These are phyloP conservation scores for Lophura nycthemera DNA, from an alignment of 2,113 vertebrate genomes.

Conservation along the genomic window DNA sequence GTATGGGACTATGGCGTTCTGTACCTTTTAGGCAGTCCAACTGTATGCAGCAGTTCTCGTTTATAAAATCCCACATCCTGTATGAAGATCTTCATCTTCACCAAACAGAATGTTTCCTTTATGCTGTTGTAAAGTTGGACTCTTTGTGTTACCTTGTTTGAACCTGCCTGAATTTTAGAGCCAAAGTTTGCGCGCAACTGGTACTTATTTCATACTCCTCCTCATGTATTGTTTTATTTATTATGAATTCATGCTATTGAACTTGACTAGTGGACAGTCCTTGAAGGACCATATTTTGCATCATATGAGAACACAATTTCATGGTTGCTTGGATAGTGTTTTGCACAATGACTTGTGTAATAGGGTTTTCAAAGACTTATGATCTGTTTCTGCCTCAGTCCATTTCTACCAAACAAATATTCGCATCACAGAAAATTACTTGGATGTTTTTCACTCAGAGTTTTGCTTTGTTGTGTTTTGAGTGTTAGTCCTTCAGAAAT, in stretches of 20 bases:
- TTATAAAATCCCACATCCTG: neutral
- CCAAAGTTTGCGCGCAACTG: neutral
- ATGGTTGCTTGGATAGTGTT: neutral
- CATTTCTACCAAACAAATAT: neutral
- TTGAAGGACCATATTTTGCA: neutral
- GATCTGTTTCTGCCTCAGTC: conserved; percentile 1
- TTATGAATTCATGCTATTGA: neutral
- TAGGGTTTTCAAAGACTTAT: neutral
- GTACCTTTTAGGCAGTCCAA: neutral
- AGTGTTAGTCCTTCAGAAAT: neutral
- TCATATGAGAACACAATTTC: neutral
- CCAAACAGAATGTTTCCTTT: neutral
- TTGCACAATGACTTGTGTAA: neutral
- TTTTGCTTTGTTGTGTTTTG: conserved; percentile 2
- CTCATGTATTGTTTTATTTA: conserved; percentile 3
- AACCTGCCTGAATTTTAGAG: neutral
- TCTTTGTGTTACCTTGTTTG: neutral
- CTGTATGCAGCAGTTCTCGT: neutral
- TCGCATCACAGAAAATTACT: neutral
- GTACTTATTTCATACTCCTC: neutral
- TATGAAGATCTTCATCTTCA: neutral
- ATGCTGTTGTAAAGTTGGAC: neutral
- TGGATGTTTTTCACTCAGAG: conserved; percentile 8
- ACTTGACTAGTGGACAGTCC: neutral
- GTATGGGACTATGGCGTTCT: neutral